Evolutionary conservation across 1,140 invertebrate species (phyloP).

Genomic region (Rhopalosiphum maidis): DNA sequence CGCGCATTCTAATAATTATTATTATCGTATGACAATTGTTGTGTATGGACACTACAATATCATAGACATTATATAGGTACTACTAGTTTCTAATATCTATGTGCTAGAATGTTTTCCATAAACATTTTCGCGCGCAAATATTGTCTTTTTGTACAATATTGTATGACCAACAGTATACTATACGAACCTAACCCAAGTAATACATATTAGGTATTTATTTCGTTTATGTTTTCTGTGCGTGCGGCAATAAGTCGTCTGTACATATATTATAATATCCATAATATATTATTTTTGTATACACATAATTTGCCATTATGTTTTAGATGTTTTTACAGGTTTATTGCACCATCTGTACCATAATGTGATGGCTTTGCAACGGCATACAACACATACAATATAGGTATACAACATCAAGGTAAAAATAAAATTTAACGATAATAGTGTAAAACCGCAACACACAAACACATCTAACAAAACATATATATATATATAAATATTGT

Average conservation of each 20-base stretch:
- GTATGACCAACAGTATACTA: no score
- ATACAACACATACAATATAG: neutral
- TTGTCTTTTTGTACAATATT: no score
- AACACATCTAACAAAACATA: no score
- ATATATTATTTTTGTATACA: neutral
- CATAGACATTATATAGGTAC: no score
- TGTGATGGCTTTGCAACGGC: neutral
- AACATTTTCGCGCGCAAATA: no score
- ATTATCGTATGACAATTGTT: no score
- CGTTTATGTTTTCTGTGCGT: neutral
- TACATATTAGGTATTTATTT: neutral
- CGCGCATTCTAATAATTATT: no score
- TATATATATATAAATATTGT: neutral
- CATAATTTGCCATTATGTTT: neutral
- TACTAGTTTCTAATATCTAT: no score
- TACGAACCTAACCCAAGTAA: no score
- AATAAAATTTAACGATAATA: constrained; percentile 2
- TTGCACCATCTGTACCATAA: neutral
- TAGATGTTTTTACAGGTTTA: neutral
- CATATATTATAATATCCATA: neutral
- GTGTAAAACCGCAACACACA: neutral
- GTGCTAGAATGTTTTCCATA: no score
- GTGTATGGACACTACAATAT: no score
- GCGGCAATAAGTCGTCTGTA: neutral
- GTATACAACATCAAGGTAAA: neutral